Conservation (phyloP, 2,797 vertebrate species). For the Pipistrellus kuhlii region DNA sequence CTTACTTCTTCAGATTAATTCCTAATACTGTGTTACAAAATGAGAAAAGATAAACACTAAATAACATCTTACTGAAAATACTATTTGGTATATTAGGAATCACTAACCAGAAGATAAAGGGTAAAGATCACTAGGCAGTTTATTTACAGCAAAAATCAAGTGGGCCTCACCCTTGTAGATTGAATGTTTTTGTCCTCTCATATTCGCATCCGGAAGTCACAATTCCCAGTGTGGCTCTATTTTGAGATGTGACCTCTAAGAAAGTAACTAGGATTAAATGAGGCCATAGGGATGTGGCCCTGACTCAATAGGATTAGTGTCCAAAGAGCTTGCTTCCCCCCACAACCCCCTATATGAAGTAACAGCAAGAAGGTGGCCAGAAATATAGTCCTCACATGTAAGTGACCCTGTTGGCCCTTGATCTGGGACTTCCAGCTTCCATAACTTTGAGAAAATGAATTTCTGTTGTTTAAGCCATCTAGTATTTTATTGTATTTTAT, state of each 20-base stretch:
- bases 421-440: neutral
- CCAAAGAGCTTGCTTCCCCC: neutral
- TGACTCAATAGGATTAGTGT: neutral
- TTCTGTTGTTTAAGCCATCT: neutral
- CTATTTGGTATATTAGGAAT: neutral
- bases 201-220: neutral
- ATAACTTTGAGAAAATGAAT: neutral
- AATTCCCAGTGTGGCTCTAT: neutral
- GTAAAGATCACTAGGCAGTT: neutral
- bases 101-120: neutral
- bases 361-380: neutral
- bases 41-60: neutral
- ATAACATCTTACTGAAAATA: neutral
- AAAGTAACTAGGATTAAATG: neutral
- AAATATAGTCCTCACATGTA: neutral
- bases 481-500: neutral
- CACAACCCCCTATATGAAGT: neutral
- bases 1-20: neutral
- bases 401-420: neutral
- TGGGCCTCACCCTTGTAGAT: neutral
- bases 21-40: neutral
- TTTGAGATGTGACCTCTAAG: neutral
- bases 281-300: neutral
- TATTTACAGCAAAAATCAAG: slow-evolving; percentile 16
- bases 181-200: neutral